Conservation (phyloP, 2,888 invertebrate genomes). For the Agrypnus murinus region DNA sequence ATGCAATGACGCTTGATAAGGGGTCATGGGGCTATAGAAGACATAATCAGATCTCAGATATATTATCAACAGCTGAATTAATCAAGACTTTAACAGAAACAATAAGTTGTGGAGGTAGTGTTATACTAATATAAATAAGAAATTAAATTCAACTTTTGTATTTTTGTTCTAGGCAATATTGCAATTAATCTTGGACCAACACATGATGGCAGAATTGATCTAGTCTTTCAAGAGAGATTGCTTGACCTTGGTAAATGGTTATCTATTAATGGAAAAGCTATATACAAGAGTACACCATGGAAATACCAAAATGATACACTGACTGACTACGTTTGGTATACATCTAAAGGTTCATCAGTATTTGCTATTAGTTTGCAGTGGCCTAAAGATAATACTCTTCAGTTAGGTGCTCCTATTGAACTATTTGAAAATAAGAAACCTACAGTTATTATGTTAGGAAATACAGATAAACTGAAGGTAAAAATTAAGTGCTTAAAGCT, state of each 20-base stretch:
- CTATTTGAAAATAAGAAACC: slow-evolving; percentile 60
- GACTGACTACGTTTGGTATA: slow-evolving; percentile 70
- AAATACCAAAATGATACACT: slow-evolving; percentile 85
- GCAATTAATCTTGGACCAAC: slow-evolving; percentile 89
- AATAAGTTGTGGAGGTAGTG: slow-evolving; percentile 83
- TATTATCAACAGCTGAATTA: slow-evolving; percentile 78
- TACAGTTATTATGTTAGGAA: slow-evolving; percentile 74
- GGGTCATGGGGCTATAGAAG: slow-evolving; percentile 88
- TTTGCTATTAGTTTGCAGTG: slow-evolving; percentile 83
- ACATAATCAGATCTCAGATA: slow-evolving; percentile 79
- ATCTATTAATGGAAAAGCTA: slow-evolving; percentile 85
- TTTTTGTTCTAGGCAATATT: slow-evolving; percentile 72
- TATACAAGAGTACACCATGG: slow-evolving; percentile 85
- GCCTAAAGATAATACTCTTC: slow-evolving; percentile 76
- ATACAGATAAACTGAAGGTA: slow-evolving; percentile 61
- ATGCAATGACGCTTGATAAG: slow-evolving; percentile 89
- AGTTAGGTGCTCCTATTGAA: slow-evolving; percentile 67
- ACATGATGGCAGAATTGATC: slow-evolving; percentile 85
- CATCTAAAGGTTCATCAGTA: slow-evolving; percentile 67
- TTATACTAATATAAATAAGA: background rate
- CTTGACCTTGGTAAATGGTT: slow-evolving; percentile 85
- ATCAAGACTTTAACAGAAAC: slow-evolving; percentile 80
- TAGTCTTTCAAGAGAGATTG: slow-evolving; percentile 87
- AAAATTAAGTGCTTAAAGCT: too few species aligned
- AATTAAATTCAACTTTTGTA: background rate